Conservation (phyloP, 2,797 vertebrate genomes). For the Cyclura pinguis region DNA sequence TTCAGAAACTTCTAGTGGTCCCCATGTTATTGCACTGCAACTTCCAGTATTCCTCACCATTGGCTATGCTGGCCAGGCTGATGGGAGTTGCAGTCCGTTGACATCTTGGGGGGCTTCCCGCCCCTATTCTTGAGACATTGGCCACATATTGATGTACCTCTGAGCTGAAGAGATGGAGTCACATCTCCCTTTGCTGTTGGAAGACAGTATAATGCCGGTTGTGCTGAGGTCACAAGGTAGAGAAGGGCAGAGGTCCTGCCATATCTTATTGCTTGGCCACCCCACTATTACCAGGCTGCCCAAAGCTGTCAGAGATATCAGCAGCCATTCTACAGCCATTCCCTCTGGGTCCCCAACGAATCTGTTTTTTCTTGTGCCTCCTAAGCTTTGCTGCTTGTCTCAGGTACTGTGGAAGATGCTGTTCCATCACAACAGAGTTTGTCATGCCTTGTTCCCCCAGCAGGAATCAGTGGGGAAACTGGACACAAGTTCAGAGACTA, state of each 20-base stretch:
- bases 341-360: not conserved
- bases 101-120: no score
- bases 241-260: no score
- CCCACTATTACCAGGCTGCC: not conserved
- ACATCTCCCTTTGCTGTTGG: not conserved
- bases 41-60: no score
- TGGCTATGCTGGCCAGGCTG: no score
- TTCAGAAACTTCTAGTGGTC: not conserved
- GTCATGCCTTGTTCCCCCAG: not conserved
- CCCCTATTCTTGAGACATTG: not conserved
- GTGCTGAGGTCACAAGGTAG: not conserved
- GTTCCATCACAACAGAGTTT: not conserved
- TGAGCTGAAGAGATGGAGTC: constrained; percentile 6
- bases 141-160: not conserved
- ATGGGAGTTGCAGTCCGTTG: no score
- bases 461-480: not conserved
- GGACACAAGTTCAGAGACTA: not conserved
- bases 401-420: not conserved
- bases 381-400: not conserved
- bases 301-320: not conserved
- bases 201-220: not conserved
- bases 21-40: no score
- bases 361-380: not conserved
- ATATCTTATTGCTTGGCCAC: not conserved
- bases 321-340: not conserved